These are phyloP conservation scores for Tenthredo livida DNA, from an alignment of 2,888 invertebrate species.

Conservation along the genomic window DNA sequence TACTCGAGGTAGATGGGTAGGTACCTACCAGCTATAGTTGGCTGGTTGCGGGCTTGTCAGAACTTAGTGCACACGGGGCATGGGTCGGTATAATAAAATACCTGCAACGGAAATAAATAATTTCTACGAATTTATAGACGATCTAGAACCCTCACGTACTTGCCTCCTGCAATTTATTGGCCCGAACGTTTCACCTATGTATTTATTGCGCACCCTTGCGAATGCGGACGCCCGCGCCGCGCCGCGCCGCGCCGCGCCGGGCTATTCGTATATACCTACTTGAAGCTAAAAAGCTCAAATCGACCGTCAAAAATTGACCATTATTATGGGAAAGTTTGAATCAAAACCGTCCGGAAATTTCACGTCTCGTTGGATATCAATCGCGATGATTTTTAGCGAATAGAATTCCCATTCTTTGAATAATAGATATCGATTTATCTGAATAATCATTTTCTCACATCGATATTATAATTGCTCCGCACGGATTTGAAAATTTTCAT, in stretches of 20 bases:
- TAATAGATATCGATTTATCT: background rate
- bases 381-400: no score
- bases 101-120: conserved; percentile 46
- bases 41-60: background rate
- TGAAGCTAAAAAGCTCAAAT: conserved; percentile 46
- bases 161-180: conserved; percentile 43
- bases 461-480: no score
- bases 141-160: conserved; percentile 49
- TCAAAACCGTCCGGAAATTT: background rate
- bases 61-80: background rate
- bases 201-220: conserved; percentile 41
- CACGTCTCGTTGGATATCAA: background rate
- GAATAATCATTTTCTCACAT: background rate
- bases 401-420: no score
- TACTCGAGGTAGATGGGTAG: background rate
- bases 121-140: conserved; percentile 46
- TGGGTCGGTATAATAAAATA: conserved; percentile 35
- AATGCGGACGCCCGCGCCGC: background rate
- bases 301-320: conserved; percentile 40
- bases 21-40: background rate
- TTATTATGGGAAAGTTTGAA: conserved; percentile 35
- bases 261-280: background rate
- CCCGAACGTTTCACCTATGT: conserved; percentile 31
- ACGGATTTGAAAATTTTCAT: background rate
- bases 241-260: background rate